A percentile compares a stretch with the other conserved stretches of the same genome.
Conservation (phyloP, 2,888 invertebrate genomes). For the Amphipyra berbera region DNA sequence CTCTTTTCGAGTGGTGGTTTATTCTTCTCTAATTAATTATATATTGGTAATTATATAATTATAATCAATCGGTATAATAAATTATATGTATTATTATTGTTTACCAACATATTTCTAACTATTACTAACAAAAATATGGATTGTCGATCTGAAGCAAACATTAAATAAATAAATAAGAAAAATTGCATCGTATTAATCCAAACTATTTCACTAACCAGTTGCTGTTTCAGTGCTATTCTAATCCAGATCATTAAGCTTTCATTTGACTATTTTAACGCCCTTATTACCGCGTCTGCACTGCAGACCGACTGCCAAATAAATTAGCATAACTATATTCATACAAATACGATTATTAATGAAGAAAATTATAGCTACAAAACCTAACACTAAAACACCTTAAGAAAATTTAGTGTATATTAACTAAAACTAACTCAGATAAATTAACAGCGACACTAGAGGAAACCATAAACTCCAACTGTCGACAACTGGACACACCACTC, state of each 20-base stretch:
- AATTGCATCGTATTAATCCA: background rate
- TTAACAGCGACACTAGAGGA: constrained; percentile 6
- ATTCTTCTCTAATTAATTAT: background rate
- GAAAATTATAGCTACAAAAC: too few species aligned
- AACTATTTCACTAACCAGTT: background rate
- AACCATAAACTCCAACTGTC: constrained; percentile 5
- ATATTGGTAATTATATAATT: too few species aligned
- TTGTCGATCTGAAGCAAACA: too few species aligned
- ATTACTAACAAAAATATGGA: too few species aligned
- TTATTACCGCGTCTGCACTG: background rate
- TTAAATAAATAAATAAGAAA: too few species aligned
- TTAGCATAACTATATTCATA: too few species aligned
- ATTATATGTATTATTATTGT: too few species aligned
- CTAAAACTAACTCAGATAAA: background rate
- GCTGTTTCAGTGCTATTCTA: background rate
- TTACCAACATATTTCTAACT: too few species aligned
- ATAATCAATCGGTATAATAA: too few species aligned
- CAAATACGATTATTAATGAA: too few species aligned
- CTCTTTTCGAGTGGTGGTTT: background rate
- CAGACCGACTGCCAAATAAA: too few species aligned
- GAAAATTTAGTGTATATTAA: background rate
- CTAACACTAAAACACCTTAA: too few species aligned
- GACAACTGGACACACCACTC: constrained; percentile 1
- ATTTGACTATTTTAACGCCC: background rate
- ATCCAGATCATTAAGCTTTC: background rate